Base-by-base conservation (phyloP, 2,113 vertebrate species). In the Protobothrops flavoviridis region DNA sequence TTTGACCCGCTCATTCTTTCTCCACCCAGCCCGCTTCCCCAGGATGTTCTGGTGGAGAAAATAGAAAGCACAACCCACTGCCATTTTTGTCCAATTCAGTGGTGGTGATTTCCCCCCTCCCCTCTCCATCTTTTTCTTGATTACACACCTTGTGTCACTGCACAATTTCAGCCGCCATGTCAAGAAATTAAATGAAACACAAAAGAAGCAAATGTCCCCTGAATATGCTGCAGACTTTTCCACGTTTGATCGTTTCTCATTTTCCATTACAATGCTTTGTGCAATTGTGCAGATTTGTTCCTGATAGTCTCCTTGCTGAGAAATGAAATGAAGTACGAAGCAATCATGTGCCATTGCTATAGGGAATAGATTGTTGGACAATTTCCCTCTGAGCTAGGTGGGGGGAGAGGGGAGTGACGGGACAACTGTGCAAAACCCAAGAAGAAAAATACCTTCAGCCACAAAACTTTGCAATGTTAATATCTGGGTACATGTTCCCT, bases 241-340 rank as follows among this genome's bases (percentile, higher is more conserved):
- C 29, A 39, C n/a, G 43, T 90, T 90, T 90, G 92, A 90, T 93
- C 61, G n/a, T 93, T 90, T 90, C 92, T 93, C 89, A 93, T 93
- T 93, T 93, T 87, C 92, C 92, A 90, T 93, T 64, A 93, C 55
- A 87, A 93, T 90, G 92, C 89, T 87, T 93, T 90, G 92, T 87
- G 89, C 92, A 93, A 90, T 93, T 90, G 92, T 53, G 81, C 89
- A 93, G 86, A 93, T 93, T 90, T 57, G 43, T 56, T 90, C 81
- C 45, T 4, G 50, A 81, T 89, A 17, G 81, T 93, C 88, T 90
- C 45, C 92, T 90, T 20, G 89, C 88, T 53, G 55, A 90, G 92
- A 90, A 90, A 93, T 86, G 92, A 90, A 86, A 93, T 90, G 61
- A 64, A 93, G 61, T 90, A 86, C 15, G 26, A 90, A 90, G 74